phyloP scores from a whole-genome alignment of 2,888 invertebrate genomes.

The Lissonota sp. region DNA sequence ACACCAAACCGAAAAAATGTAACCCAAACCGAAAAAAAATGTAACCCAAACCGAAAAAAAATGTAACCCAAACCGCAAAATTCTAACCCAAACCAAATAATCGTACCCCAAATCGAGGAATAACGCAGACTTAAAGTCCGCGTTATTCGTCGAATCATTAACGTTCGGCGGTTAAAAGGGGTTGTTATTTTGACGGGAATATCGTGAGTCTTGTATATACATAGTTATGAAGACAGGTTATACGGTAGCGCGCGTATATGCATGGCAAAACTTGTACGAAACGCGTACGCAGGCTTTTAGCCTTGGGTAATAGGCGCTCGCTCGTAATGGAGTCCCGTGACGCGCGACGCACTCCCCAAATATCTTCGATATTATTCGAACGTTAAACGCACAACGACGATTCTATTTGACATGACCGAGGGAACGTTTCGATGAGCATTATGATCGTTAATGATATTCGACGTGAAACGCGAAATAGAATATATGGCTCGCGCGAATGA shows the following conservation, averaged over 20 bases:
- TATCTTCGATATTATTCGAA: constrained; percentile 39
- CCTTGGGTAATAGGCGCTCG: constrained; percentile 61
- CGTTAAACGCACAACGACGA: constrained; percentile 32
- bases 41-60: too few relatives aligned
- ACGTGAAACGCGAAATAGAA: constrained; percentile 58
- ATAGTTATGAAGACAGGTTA: constrained; percentile 38
- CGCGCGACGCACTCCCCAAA: constrained; percentile 59
- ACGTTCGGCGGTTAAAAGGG: neutral
- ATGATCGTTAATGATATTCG: constrained; percentile 4
- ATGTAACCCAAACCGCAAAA: too few relatives aligned
- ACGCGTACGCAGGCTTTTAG: constrained; percentile 65
- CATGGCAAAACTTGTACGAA: constrained; percentile 64
- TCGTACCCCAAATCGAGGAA: too few relatives aligned
- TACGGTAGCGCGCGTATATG: constrained; percentile 52
- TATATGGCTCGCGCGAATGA: constrained; percentile 65
- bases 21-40: too few relatives aligned
- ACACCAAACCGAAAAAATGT: too few relatives aligned
- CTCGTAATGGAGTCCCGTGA: constrained; percentile 68
- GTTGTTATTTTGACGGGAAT: constrained; percentile 23
- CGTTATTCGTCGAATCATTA: constrained; percentile 37
- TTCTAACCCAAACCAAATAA: too few relatives aligned
- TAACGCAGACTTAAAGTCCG: constrained; percentile 51
- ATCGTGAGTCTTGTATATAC: constrained; percentile 23
- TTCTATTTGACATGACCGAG: neutral
- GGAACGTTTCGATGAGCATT: neutral